These are phyloP conservation scores for Muscicapa striata DNA, from an alignment of 2,797 vertebrate genomes.

Conservation along the genomic window DNA sequence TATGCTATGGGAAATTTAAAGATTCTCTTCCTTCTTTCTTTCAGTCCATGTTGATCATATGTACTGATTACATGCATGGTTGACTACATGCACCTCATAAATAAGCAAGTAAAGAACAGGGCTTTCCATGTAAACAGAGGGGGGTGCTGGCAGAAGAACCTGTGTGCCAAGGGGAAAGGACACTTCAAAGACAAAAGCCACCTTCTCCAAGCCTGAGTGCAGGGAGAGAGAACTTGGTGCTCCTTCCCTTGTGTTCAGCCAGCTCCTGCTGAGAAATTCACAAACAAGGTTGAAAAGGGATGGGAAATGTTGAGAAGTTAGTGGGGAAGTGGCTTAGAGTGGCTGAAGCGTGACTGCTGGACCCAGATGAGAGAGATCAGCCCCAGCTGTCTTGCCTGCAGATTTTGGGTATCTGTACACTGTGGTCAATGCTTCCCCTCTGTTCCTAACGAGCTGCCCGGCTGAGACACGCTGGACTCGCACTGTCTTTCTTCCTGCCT, in stretches of 20 bases:
- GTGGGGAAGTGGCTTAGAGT: not conserved
- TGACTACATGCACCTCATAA: not conserved
- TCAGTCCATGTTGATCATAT: not conserved
- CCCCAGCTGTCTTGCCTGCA: not conserved
- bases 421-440: not conserved
- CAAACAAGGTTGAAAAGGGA: not conserved
- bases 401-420: rapidly evolving
- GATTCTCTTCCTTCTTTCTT: not conserved
- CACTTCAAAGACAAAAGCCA: not conserved
- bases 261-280: not conserved
- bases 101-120: not conserved
- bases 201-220: not conserved
- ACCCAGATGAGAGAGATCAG: not conserved
- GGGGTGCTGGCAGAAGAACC: not conserved
- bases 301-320: not conserved
- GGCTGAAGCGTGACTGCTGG: not conserved
- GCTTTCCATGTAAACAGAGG: not conserved
- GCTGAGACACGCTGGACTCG: rapidly evolving
- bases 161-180: not conserved
- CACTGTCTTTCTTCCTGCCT: not conserved
- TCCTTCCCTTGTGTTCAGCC: not conserved
- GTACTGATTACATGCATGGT: no score
- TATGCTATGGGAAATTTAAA: not conserved
- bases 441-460: not conserved
- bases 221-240: not conserved